Base-by-base conservation (phyloP, 2,113 vertebrate genomes). In the Chlorodrepanis virens region DNA sequence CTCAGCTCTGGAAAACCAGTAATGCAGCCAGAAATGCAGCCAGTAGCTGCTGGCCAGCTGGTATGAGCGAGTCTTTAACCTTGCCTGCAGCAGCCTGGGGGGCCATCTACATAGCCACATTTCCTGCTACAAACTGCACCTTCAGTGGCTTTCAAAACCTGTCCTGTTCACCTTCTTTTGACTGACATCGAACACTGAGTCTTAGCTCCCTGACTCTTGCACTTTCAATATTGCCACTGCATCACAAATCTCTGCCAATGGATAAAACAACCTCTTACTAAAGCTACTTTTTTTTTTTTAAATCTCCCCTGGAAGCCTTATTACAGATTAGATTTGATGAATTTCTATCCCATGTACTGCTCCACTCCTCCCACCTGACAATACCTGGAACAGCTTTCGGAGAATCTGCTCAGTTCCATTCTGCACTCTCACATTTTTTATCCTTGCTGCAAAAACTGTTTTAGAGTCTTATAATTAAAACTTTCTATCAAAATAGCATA, bases 401-500 rank as follows among this genome's bases (percentile, higher is more conserved):
- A 61, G 54, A 91, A 82, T 50, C 59, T 85, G 44, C 64, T 83
- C 76, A 64, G 76, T 37, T 61, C 24, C 64, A 60, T 53, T 90
- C 78, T 42, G n/a, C 33, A 74, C 27, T 25, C 28, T 35, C 64
- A 24, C 1, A 1, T 28, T 16, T 39, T 61, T 71, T 49, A n/a
- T 33, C 12, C 57, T 42, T 69, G 14, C 79, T 89, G 22, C 61
- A 93, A 90, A n/a, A 82, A 83, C 14, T 75, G 40, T 24, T 84
- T 60, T 82, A 87, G 40, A 87, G 52, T 13, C 74, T 91, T 87
- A 20, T 61, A 93, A 91, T 84, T 74, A 90, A 90, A 96, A 78
- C 31, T 83, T 87, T 78, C 47, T 75, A 81, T 35, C 64, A 90
- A 92, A 92, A 90, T 31, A 37, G 28, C 10, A 40, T 71, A 52